These are phyloP conservation scores for Mallateleia sp. DNA, from an alignment of 2,888 invertebrate genomes.

Conservation along the genomic window DNA sequence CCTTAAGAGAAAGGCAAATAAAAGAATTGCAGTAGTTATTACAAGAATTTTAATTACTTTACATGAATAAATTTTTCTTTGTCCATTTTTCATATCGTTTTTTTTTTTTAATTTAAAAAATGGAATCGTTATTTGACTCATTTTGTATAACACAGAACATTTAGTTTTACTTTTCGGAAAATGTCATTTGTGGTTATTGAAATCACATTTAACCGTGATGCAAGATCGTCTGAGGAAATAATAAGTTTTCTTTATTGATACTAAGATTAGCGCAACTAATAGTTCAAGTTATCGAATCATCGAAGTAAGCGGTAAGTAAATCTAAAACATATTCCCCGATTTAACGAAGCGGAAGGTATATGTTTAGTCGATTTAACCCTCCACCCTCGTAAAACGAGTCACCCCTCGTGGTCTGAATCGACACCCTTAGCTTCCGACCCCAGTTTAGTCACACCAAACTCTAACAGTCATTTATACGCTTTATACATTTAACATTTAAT, in stretches of 20 bases:
- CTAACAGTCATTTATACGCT: constrained; percentile 86
- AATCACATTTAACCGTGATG: no score
- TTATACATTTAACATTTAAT: constrained; percentile 49
- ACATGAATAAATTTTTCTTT: no score
- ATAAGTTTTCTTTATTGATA: constrained; percentile 58
- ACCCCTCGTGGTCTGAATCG: constrained; percentile 83
- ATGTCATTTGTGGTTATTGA: no score
- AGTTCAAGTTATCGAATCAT: constrained; percentile 71
- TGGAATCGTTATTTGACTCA: no score
- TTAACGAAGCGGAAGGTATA: constrained; percentile 89
- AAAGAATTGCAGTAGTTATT: no score
- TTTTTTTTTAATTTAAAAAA: no score
- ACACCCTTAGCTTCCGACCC: constrained; percentile 82
- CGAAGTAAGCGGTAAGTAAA: constrained; percentile 82
- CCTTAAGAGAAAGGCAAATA: no score
- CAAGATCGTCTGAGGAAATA: constrained; percentile 21
- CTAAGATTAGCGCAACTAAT: constrained; percentile 65
- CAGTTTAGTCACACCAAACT: constrained; percentile 85
- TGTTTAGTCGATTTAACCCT: constrained; percentile 88
- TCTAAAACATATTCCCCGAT: constrained; percentile 89
- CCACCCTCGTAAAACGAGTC: constrained; percentile 76
- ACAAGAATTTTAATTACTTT: no score
- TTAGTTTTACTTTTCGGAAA: no score
- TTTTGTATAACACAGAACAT: no score
- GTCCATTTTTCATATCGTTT: no score